Base-by-base conservation (phyloP, 2,113 vertebrate species). In the Herpetotheres cachinnans region DNA sequence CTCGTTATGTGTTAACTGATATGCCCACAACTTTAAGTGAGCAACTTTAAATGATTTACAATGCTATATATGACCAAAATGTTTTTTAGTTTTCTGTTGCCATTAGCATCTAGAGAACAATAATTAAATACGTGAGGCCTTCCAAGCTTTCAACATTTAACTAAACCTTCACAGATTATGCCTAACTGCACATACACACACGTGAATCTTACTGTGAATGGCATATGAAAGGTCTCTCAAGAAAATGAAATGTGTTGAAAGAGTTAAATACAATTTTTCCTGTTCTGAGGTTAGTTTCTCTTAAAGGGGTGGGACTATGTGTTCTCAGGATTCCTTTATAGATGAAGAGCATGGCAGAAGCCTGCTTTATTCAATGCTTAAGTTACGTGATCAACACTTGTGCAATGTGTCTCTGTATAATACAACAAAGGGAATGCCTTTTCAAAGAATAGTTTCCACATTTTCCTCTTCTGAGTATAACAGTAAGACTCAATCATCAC, bases 121-220 rank as follows among this genome's bases (percentile, higher is more conserved):
- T 18, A 56, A 69, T 34, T n/a, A 69, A 65, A 49, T 74, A 65
- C 1, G 4, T 14, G 21, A 52, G 9, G 3, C 29, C 77, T 80
- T 19, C 24, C 8, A 62, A 52, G 14, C 22, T 46, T 77, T 78
- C 55, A 81, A 15, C 5, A 32, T 71, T 62, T 62, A 65, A 59
- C 5, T 83, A 58, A 89, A 70, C 5, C 13, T 65, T 52, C 42
- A 71, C 5, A 54, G 7, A 50, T 62, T 84, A 62, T 87, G 26
- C 32, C 36, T 50, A 63, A 21, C 7, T 63, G 19, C 10, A 40
- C 15, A n/a, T n/a, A 27, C 1, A 17, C 27, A 4, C 5, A 34
- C 1, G 4, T 12, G 77, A 59, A 5, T 0, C 26, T n/a, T 55
- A 24, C 29, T 34, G 15, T 63, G n/a, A 69, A 46, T 3, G 6